These are phyloP conservation scores for Zosterops hypoxanthus DNA, from an alignment of 2,113 vertebrate genomes.

Conservation along the genomic window DNA sequence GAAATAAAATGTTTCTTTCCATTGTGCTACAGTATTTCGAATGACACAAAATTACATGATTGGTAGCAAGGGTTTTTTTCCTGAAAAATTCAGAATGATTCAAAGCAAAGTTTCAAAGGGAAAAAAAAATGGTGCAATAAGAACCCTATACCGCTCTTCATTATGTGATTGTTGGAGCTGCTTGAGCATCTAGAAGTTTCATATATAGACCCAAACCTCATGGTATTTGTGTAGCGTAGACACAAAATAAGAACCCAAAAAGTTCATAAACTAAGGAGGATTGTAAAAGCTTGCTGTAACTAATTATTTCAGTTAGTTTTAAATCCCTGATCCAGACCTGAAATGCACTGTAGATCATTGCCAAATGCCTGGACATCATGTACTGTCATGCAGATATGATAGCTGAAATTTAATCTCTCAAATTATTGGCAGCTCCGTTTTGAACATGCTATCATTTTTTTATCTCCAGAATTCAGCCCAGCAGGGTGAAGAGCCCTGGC, in stretches of 20 bases:
- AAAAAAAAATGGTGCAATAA: neutral
- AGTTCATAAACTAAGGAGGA: neutral
- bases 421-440: neutral
- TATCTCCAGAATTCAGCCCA: neutral
- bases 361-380: neutral
- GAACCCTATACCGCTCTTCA: neutral
- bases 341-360: neutral
- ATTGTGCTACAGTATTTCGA: neutral
- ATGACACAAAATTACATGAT: neutral
- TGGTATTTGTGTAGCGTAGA: accelerated
- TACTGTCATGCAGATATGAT: neutral
- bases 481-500: neutral
- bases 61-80: neutral
- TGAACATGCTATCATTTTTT: neutral
- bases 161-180: neutral
- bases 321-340: neutral
- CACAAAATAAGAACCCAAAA: neutral
- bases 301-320: neutral
- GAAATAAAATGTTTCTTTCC: neutral
- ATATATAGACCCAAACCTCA: neutral
- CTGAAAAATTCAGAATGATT: neutral
- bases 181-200: neutral
- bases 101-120: neutral
- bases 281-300: neutral
- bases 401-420: neutral